Evolutionary conservation across 2,113 vertebrate genomes (phyloP), one percentile per base, ranked within the genome.

Genomic region (Paramisgurnus dabryanus): DNA sequence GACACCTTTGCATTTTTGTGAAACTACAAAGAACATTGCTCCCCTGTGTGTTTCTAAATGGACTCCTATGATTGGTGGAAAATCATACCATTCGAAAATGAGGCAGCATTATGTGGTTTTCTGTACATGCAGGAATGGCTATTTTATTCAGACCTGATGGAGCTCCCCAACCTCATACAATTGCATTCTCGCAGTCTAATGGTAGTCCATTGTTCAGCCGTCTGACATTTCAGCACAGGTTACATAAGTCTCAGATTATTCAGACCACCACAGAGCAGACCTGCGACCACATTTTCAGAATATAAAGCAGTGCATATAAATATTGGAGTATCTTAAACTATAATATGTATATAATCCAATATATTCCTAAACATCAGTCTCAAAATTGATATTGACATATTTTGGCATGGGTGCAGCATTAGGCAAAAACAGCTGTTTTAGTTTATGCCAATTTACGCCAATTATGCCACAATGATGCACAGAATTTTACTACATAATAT

Each of bases 101-200:
- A 64, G 43, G 17, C 49, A 15, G 55, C 76, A 63, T 34, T 66
- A 71, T 17, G 34, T 69, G 58, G 18, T 34, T 76, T 57, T 53
- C 66, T 79, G 53, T 70, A 79, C 12, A 74, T 49, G 22, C 5
- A 3, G 13, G 18, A 76, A 76, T 67, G 40, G 47, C n/a, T 57
- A 66, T 67, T 57, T 66, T 84, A 78, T 78, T 84, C 58, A 74
- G 58, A 45, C 68, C 80, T 63, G 76, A 85, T 67, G 53, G 75
- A 41, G 75, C 69, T 18, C 41, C 12, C 43, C 22, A 13, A 2
- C 22, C 60, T 76, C 39, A 57, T 58, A 50, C 34, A 41, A 57
- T 72, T 69, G 49, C 67, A 74, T 15, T 58, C 41, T 45, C 49
- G 8, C 47, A 63, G 55, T 67, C 76, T 74, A 78, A 84, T 8